Conservation (phyloP, 2,797 vertebrate species). For the Mus minutoides region DNA sequence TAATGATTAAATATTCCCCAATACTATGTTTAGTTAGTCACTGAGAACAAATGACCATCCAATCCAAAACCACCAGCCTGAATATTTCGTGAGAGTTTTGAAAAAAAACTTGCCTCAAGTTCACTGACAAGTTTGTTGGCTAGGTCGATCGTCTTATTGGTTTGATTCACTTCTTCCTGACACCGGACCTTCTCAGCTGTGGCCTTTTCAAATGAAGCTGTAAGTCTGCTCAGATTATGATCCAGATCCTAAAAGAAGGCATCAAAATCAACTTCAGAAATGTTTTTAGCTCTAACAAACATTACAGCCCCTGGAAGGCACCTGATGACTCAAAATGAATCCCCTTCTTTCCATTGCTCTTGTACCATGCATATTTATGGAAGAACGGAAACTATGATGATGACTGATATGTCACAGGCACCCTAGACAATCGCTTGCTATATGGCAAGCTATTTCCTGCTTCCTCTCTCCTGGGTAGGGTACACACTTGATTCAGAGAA, state of each 20-base stretch:
- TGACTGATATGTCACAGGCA: neutral
- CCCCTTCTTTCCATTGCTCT: neutral
- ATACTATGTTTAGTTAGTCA: neutral
- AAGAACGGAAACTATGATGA: neutral
- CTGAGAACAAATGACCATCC: neutral
- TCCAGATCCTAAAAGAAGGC: conserved; percentile 88
- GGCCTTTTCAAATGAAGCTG: conserved; percentile 89
- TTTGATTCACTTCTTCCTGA: conserved; percentile 90
- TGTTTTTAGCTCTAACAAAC: neutral
- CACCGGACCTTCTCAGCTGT: conserved; percentile 90
- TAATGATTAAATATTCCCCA: neutral
- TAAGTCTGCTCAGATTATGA: conserved; percentile 88
- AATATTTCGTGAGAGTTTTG: neutral
- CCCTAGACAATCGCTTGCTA: neutral
- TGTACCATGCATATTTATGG: neutral
- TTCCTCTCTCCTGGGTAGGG: neutral
- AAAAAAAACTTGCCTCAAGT: conserved; percentile 88
- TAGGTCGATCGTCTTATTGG: conserved; percentile 89
- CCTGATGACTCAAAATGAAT: neutral
- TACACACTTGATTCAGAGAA: neutral
- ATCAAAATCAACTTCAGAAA: neutral
- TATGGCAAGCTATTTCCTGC: neutral
- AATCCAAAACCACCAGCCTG: neutral
- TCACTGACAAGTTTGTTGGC: conserved; percentile 90
- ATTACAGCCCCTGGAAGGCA: neutral